Evolutionary conservation across 2,888 invertebrate genomes (phyloP).

Genomic region (Odontocolon sp.): DNA sequence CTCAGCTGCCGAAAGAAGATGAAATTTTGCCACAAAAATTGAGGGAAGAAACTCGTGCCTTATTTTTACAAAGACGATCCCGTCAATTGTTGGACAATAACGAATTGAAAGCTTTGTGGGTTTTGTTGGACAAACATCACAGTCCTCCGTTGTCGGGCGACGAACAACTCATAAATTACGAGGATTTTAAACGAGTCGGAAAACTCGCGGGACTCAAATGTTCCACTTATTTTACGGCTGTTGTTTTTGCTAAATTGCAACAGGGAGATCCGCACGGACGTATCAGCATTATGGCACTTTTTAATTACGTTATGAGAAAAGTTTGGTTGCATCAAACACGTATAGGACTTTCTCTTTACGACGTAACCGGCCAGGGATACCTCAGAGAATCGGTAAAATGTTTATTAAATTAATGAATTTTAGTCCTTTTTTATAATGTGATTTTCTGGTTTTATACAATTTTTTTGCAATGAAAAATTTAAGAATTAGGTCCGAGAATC

Average conservation of each 20-base stretch:
- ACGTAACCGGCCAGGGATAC: slow-evolving; percentile 95
- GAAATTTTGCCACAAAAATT: slow-evolving; percentile 90
- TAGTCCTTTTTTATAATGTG: neutral
- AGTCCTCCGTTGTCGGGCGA: slow-evolving; percentile 88
- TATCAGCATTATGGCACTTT: slow-evolving; percentile 93
- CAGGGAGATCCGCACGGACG: slow-evolving; percentile 93
- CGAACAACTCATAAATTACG: slow-evolving; percentile 92
- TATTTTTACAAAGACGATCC: slow-evolving; percentile 92
- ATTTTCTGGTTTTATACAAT: neutral
- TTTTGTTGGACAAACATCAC: slow-evolving; percentile 90
- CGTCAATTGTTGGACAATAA: slow-evolving; percentile 92
- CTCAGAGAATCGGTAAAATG: slow-evolving; percentile 90
- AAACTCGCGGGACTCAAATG: slow-evolving; percentile 89
- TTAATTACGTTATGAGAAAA: slow-evolving; percentile 97
- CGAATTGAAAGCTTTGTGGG: slow-evolving; percentile 93
- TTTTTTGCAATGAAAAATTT: neutral
- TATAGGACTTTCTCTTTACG: slow-evolving; percentile 95
- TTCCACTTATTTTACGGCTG: slow-evolving; percentile 90
- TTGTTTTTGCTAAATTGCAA: slow-evolving; percentile 93
- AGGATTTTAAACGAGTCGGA: slow-evolving; percentile 91
- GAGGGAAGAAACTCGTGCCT: slow-evolving; percentile 93
- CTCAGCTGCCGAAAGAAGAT: slow-evolving; percentile 87
- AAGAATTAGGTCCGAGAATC: no score
- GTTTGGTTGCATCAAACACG: slow-evolving; percentile 97
- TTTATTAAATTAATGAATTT: slow-evolving; percentile 4